Evolutionary conservation across 2,888 invertebrate genomes (phyloP), one percentile per base, ranked within the genome.

Genomic region (Rapana venosa): DNA sequence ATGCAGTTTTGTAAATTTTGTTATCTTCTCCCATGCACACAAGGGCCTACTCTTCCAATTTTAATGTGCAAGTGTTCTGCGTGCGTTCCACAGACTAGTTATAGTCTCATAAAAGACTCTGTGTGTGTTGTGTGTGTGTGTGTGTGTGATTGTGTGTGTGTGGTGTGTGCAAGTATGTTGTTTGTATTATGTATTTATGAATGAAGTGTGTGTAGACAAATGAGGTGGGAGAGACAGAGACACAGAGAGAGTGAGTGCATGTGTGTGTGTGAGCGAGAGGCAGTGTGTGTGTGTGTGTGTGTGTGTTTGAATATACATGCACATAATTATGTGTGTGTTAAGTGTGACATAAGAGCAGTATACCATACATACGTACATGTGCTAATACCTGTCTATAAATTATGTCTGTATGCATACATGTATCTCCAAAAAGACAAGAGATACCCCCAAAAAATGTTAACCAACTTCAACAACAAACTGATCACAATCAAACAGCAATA

Each of bases 271-370:
- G 47, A 47, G 74, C 15, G 77, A 77, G n/a, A 61, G 32, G 26
- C 15, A 47, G 87, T 87, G 74, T 87, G 87, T 77, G 74, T 87
- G 36, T 87, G 70, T 87, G 87, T 87, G 35, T 87, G 87, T 70
- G 70, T 87, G 74, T 74, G 35, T 74, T 70, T 66, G 74, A 8
- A 74, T 30, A 35, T 87, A 74, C 5, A 36, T 81, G 83, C 1
- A n/a, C 61, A 30, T 30, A 20, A 61, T 61, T 30, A 32, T 87
- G 32, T 36, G 36, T 81, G 11, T 6, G 36, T 8, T 26, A 32
- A 22, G 30, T 8, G 74, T n/a, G n/a, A n/a, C n/a, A n/a, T 26
- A n/a, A 20, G 22, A 20, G n/a, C n/a, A 26, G 47, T 47, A 47
- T 47, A n/a, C n/a, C n/a, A 47, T 47, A 47, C 47, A 47, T 47